These are phyloP conservation scores for Luscinia luscinia DNA, from an alignment of 2,797 vertebrate genomes.

Conservation along the genomic window DNA sequence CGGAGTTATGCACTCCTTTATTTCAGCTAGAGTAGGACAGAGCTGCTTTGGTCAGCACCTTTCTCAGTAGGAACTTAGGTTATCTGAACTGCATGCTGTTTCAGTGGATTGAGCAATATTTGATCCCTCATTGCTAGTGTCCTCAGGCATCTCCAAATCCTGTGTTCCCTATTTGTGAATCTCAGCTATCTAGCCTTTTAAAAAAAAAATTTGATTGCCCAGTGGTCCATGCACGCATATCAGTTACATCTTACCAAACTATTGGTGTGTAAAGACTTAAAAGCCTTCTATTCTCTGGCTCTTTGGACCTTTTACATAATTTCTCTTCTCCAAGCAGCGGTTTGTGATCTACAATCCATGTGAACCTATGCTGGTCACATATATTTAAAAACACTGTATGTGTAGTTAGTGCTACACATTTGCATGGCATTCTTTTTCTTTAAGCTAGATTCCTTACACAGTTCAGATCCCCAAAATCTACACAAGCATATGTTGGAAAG, in stretches of 20 bases:
- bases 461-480: background rate
- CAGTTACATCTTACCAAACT: background rate
- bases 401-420: background rate
- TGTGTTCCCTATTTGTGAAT: background rate
- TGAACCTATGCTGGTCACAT: background rate
- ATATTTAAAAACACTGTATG: background rate
- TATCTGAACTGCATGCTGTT: background rate
- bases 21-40: background rate
- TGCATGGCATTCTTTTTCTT: background rate
- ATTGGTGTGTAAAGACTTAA: background rate
- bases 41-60: background rate
- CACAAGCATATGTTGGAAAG: background rate
- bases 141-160: background rate
- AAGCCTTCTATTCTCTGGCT: background rate
- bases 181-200: background rate
- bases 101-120: background rate
- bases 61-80: background rate
- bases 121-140: background rate
- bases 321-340: background rate
- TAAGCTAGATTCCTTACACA: background rate
- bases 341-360: background rate
- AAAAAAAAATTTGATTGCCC: background rate
- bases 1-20: accelerated
- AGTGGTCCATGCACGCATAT: background rate
- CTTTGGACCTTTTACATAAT: background rate